Conservation (phyloP, 1,140 invertebrate species). For the Papilio glaucus region DNA sequence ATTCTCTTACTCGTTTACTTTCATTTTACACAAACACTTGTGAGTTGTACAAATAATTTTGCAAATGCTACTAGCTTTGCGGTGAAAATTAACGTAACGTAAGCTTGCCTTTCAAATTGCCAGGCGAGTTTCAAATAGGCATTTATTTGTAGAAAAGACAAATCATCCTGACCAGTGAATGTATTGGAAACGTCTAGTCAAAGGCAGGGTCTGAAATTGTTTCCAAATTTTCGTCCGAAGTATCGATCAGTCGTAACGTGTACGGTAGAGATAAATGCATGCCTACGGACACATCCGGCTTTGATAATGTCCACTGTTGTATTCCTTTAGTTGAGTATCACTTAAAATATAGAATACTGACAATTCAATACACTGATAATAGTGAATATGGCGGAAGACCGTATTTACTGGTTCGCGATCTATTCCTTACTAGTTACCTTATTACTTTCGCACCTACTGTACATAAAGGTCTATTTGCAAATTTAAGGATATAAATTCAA, state of each 20-base stretch:
- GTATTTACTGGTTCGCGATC: background rate
- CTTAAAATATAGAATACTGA: background rate
- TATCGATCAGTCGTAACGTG: constrained; percentile 13
- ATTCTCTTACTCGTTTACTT: too few relatives aligned
- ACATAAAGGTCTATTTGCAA: too few relatives aligned
- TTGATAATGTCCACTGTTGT: background rate
- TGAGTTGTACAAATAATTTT: background rate
- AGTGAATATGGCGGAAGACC: background rate
- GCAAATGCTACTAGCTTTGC: background rate
- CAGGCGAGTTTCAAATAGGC: background rate
- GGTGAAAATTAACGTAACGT: background rate
- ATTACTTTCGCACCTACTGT: too few relatives aligned
- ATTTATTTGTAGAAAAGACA: background rate
- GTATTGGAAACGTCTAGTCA: constrained; percentile 24
- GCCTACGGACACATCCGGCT: background rate
- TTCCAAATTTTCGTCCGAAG: constrained; percentile 4
- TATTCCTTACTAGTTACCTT: too few relatives aligned
- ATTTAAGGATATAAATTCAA: too few relatives aligned
- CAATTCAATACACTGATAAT: background rate
- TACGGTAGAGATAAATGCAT: background rate
- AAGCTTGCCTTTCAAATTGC: background rate
- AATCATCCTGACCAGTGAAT: background rate
- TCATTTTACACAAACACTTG: too few relatives aligned
- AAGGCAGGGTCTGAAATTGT: constrained; percentile 23
- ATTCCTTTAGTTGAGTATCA: background rate